Base-by-base conservation (phyloP, 2,888 invertebrate species). In the Andrena praecox region DNA sequence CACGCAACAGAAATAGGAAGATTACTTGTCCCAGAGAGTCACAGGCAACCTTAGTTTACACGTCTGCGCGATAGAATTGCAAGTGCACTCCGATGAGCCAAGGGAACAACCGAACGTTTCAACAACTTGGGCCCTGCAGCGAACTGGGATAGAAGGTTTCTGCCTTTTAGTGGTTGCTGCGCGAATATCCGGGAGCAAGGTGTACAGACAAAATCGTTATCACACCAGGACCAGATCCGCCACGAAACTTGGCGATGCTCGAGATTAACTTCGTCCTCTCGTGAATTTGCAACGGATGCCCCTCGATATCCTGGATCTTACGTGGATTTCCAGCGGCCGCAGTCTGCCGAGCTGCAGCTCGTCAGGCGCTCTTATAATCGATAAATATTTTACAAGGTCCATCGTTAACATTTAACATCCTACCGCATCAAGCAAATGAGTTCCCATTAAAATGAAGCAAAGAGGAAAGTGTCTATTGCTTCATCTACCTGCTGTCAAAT, bases 371-470 rank as follows among this genome's bases (percentile, higher is more conserved):
- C 85, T 82, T 77, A 85, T 82, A 77, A 85, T 48, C 73, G 70
- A 84, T 88, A 84, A 88, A 88, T 88, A 88, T 86, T 88, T 88
- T 69, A 86, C 63, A 52, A 48, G 52, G 71, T 59, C 69, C 79
- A 77, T 86, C 88, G 76, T 85, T 74, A 82, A 66, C 76, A 76
- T 78, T 70, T n/a, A 62, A 69, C 79, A 35, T 20, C 50, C 68
- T 29, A 29, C n/a, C 31, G 27, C 67, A 64, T 24, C 20, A 68
- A 29, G 48, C 35, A 66, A 48, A 24, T 31, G 10, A 62, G 66
- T 24, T n/a, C 31, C 74, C 56, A 66, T 72, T 78, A 82, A 82
- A 84, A 69, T 64, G 69, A 77, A 72, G 59, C 33, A 52, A 60
- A 56, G 62, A 63, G 5, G 73, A 79, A 63, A 79, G 64, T 72